A percentile compares a stretch with the other conserved stretches of the same genome.
These are phyloP conservation scores for Coleophora flavipennella DNA, from an alignment of 2,888 invertebrate species.

Conservation along the genomic window DNA sequence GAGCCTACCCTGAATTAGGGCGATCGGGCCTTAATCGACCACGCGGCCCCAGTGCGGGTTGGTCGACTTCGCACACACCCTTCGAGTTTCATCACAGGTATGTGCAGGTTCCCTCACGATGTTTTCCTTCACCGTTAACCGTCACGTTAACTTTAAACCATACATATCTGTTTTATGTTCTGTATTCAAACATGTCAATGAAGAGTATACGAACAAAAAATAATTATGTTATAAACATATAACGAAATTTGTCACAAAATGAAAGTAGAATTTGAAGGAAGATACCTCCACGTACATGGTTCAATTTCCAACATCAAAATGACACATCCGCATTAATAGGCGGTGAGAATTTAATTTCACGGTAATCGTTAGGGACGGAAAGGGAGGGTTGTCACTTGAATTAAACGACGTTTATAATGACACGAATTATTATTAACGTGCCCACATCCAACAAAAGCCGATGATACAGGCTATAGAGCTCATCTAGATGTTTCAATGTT, in stretches of 20 bases:
- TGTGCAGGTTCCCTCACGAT: no score
- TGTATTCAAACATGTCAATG: not conserved
- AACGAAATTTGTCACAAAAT: not conserved
- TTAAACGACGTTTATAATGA: slow-evolving; percentile 11
- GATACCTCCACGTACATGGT: not conserved
- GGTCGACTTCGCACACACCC: no score
- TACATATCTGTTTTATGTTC: not conserved
- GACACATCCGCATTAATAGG: slow-evolving; percentile 5
- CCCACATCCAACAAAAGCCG: slow-evolving; percentile 1
- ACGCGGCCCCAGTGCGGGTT: no score
- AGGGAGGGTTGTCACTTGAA: slow-evolving; percentile 6
- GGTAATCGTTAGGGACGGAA: slow-evolving; percentile 14
- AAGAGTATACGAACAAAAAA: not conserved
- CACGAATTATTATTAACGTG: slow-evolving; percentile 6
- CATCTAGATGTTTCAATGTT: not conserved
- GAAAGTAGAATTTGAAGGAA: not conserved
- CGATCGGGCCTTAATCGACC: no score
- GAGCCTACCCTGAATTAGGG: no score
- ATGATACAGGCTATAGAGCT: not conserved
- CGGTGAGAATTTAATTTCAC: slow-evolving; percentile 27
- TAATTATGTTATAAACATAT: not conserved
- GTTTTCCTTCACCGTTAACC: not conserved
- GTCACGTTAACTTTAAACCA: not conserved
- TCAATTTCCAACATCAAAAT: not conserved
- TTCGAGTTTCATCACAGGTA: no score